A percentile compares a stretch with the other conserved stretches of the same genome.
These are phyloP conservation scores for Carassius gibelio DNA, from an alignment of 2,113 vertebrate species.

Conservation along the genomic window DNA sequence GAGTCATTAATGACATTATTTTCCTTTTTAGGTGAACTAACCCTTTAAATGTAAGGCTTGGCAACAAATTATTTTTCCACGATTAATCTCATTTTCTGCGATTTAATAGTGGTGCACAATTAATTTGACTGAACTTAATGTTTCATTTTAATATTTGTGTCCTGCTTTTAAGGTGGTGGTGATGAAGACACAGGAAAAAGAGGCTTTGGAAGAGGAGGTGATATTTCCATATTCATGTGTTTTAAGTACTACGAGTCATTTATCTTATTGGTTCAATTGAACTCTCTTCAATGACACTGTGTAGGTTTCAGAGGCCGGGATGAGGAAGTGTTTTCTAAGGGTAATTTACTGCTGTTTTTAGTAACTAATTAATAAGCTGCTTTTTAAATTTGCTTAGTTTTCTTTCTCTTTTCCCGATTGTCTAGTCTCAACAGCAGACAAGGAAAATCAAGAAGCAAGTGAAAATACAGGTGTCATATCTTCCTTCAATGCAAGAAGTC, in stretches of 20 bases:
- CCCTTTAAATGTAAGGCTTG: too few species aligned
- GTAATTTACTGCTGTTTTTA: constrained; percentile 38
- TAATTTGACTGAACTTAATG: not conserved
- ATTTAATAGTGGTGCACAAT: too few species aligned
- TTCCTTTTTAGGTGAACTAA: too few species aligned
- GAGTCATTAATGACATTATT: too few species aligned
- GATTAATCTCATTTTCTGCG: too few species aligned
- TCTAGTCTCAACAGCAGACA: not conserved
- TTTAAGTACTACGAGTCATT: not conserved
- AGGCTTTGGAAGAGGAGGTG: constrained; percentile 66
- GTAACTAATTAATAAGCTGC: not conserved
- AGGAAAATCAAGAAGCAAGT: not conserved
- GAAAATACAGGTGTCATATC: constrained; percentile 22
- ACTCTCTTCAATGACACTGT: not conserved
- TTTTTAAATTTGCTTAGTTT: not conserved
- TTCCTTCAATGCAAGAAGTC: not conserved
- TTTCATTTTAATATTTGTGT: not conserved
- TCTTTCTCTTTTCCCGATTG: not conserved
- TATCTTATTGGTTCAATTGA: not conserved
- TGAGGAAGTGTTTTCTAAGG: constrained; percentile 64
- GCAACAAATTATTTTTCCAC: too few species aligned
- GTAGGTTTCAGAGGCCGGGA: constrained; percentile 72
- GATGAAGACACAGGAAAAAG: constrained; percentile 42
- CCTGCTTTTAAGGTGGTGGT: constrained; percentile 54
- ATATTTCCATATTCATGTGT: constrained; percentile 9